Percentiles rank a stretch among this genome's conserved stretches.
These are phyloP conservation scores for Uloborus plumipes DNA, from an alignment of 2,888 invertebrate genomes.

Conservation along the genomic window DNA sequence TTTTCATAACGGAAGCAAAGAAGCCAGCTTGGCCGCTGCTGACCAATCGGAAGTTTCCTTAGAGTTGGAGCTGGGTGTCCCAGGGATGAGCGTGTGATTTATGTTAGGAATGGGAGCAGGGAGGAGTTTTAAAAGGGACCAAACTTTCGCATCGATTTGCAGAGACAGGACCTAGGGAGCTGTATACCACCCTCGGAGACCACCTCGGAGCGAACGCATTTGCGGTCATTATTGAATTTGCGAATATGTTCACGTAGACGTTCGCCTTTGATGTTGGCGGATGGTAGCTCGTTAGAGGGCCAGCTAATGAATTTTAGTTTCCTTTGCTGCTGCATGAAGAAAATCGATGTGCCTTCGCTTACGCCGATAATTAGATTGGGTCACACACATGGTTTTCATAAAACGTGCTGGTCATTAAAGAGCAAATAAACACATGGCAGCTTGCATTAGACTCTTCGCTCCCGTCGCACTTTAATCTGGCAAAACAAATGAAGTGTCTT, in stretches of 20 bases:
- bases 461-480: constrained; percentile 6
- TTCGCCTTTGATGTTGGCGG: constrained; percentile 44
- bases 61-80: constrained; percentile 31
- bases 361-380: constrained; percentile 63
- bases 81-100: constrained; percentile 54
- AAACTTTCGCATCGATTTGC: constrained; percentile 53
- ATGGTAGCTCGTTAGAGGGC: constrained; percentile 28
- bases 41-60: constrained; percentile 63
- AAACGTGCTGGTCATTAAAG: constrained; percentile 63
- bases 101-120: constrained; percentile 49
- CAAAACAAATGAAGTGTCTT: too few relatives aligned
- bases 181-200: constrained; percentile 38
- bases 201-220: constrained; percentile 45
- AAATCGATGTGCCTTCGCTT: constrained; percentile 60
- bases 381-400: constrained; percentile 64
- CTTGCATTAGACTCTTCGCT: constrained; percentile 32
- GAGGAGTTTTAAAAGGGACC: constrained; percentile 59
- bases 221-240: constrained; percentile 65
- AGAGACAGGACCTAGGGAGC: constrained; percentile 48
- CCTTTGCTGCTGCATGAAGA: constrained; percentile 61
- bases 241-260: constrained; percentile 61
- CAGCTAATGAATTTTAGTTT: constrained; percentile 63
- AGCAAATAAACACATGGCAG: constrained; percentile 63
- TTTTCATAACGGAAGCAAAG: constrained; percentile 53
- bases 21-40: constrained; percentile 55